Conservation (phyloP, 1,140 invertebrate genomes). For the Diabrotica undecimpunctata region DNA sequence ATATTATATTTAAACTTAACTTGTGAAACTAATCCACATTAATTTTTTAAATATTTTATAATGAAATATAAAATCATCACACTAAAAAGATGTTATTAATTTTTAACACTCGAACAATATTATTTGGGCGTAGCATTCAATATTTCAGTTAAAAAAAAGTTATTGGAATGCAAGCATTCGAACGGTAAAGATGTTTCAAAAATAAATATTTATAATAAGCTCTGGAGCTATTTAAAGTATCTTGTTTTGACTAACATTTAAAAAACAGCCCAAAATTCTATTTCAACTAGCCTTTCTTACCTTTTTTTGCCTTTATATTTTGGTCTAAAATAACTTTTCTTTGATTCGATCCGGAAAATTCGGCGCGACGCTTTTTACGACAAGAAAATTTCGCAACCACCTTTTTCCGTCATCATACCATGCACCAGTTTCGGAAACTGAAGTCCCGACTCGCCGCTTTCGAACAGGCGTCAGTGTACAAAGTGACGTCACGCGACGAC, state of each 20-base stretch:
- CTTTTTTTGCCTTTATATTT: too few relatives aligned
- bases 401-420: not conserved
- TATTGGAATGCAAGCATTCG: too few relatives aligned
- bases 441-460: not conserved
- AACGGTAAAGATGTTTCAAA: not conserved
- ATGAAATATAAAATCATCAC: too few relatives aligned
- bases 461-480: not conserved
- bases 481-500: slow-evolving; percentile 4
- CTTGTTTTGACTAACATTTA: not conserved
- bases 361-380: not conserved
- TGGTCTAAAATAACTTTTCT: not conserved
- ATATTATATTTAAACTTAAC: too few relatives aligned
- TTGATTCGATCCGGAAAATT: not conserved
- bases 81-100: too few relatives aligned
- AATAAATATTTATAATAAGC: not conserved
- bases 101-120: too few relatives aligned
- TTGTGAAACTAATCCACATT: too few relatives aligned
- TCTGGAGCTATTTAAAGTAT: not conserved
- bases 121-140: too few relatives aligned
- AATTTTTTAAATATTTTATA: too few relatives aligned
- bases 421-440: not conserved
- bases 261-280: not conserved
- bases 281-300: too few relatives aligned
- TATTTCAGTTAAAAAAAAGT: too few relatives aligned
- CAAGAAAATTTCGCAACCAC: not conserved